Evolutionary conservation across 2,888 invertebrate species (phyloP), one percentile per base, ranked within the genome.

Genomic region (Amblyjoppa proteus): DNA sequence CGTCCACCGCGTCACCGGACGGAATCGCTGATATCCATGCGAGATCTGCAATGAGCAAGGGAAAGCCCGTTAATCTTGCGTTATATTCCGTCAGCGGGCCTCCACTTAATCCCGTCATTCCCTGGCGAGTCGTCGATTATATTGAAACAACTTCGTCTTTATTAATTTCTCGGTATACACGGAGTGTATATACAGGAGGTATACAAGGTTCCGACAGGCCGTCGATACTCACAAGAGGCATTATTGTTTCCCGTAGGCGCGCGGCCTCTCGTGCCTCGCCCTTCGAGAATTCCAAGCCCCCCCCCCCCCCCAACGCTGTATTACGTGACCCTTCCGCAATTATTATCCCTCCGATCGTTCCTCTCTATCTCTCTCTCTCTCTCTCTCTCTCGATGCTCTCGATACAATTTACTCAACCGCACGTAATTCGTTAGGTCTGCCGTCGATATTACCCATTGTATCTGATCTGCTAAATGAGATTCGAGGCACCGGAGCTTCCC

Each of bases 391-490:
- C 64, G 31, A 38, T 53, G n/a, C 6, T 64, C 74, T 20, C 86
- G 68, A 70, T 79, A 79, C 83, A 79, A 75, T 83, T 70, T 28
- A 77, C 64, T 74, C 69, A 68, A 74, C 73, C 81, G 74, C 53
- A 74, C 56, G 38, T 77, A 77, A 80, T 83, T 83, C 83, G 73
- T 64, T 68, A 80, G 69, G 80, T 83, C 68, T 85, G 68, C 64
- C 64, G 74, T 64, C 53, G 45, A 69, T 81, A 77, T 83, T 80
- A 77, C 80, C 64, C 71, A 80, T 76, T 79, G 68, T 78, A 77
- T 77, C 80, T 80, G 80, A 83, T 85, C 28, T 77, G 73, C 64
- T 81, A 34, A 49, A 58, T 75, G 80, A 76, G 71, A 76, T 71
- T 64, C 49, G 45, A 45, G 41, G 70, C 45, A 69, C 64, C 38